Base-by-base conservation (phyloP, 1,140 invertebrate genomes). In the Brachionus rotundiformis region DNA sequence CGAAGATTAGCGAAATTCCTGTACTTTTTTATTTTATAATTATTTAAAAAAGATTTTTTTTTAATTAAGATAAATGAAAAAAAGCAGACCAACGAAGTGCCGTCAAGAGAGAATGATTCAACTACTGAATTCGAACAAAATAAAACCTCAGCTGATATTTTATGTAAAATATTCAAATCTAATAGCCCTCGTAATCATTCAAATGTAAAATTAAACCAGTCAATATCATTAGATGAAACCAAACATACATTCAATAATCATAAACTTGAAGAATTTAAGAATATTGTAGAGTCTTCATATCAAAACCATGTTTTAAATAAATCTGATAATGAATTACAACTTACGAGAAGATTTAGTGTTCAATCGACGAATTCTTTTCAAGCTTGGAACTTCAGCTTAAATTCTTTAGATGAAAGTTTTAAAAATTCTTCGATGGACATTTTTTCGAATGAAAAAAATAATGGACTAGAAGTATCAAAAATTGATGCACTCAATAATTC, bases 211-310 rank as follows among this genome's bases (percentile, higher is more conserved):
- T 47, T 44, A 1, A 73, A 44, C 44, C 39, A 44, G 4, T 73
- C 68, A 4, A 31, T 19, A 36, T 79, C 47, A 1, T 54, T 63
- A 4, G 76, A 79, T 29, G 76, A 79, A 23, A 29, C 36, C 7
- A 79, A 79, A 19, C 49, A 59, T 13, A 23, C 36, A 23, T 63
- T 63, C 76, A 79, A 79, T 16, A 63, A 79, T 31, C 47, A 23
- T 3, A 79, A 79, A 16, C 29, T 79, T 1, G 76, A 79, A 41
- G 76, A 54, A 31, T 79, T 79, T 39, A 79, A 79, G 41, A 54
- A 79, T 11, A 59, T 79, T 23, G 76, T 79, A 0, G 76, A 79
- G 41, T 59, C 19, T 39, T 79, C 76, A 23, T 79, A 79, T 27
- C 31, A 54, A 79, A 63, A 79, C 13, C 59, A 63, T 79, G 76